Conservation (phyloP, 37 sponge, comb jelly and placozoan species). For the Beroe forskalii region DNA sequence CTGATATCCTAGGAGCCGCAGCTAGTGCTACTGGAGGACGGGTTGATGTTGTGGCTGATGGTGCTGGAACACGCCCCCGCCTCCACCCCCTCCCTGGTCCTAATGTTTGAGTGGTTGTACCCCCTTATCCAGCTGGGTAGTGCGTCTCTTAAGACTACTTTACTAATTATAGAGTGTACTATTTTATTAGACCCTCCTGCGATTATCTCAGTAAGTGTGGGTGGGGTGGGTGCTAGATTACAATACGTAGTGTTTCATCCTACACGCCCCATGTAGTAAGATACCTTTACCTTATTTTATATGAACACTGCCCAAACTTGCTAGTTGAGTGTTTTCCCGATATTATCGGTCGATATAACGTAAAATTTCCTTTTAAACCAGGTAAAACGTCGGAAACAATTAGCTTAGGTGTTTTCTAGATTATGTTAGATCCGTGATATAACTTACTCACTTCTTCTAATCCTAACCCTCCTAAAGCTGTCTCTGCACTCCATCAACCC, state of each 20-base stretch:
- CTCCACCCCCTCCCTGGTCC: constrained; percentile 5
- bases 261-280: too few species aligned
- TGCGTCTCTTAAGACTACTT: constrained; percentile 54
- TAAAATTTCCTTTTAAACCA: too few species aligned
- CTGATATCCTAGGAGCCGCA: constrained; percentile 61
- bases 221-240: constrained; percentile 15
- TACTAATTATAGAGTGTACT: constrained; percentile 59
- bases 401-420: too few species aligned
- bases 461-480: too few species aligned
- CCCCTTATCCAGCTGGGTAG: constrained; percentile 44
- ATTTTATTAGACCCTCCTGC: constrained; percentile 64
- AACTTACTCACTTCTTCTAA: too few species aligned
- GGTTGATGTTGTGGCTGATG: constrained; percentile 10
- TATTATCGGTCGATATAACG: too few species aligned
- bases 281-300: too few species aligned
- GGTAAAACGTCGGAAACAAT: too few species aligned
- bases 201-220: constrained; percentile 28
- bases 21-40: constrained; percentile 34
- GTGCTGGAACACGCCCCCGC: constrained; percentile 40
- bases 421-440: too few species aligned
- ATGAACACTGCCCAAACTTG: too few species aligned
- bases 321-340: too few species aligned
- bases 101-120: constrained; percentile 48
- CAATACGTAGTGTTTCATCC: background rate
- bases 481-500: too few species aligned